Evolutionary conservation across 2,888 invertebrate species (phyloP), one percentile per base, ranked within the genome.

Genomic region (Drosophila robusta): DNA sequence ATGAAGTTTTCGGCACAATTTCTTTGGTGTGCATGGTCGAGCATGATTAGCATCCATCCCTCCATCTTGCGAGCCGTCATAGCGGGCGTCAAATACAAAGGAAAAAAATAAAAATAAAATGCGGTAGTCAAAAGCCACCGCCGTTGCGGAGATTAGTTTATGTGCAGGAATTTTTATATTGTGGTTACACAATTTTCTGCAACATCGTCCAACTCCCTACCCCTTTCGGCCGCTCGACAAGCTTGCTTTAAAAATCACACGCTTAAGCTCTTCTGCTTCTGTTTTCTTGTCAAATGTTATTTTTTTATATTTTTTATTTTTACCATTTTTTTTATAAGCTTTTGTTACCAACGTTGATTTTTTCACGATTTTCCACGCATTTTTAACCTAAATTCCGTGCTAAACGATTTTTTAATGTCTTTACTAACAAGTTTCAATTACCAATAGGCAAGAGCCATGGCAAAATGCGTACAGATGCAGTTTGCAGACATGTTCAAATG

Each of bases 341-440:
- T 62, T 54, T 50, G 58, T 70, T 42, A 14, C 44, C 36, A 24
- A 50, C 62, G 51, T 67, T 70, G 69, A 73, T 73, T 60, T 73
- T 69, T 75, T 81, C 81, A 87, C 77, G 87, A 89, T 89, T 85
- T 87, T 79, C 89, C 72, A 89, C 87, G 89, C 89, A 85, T 87
- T 89, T 89, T 80, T 85, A 85, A 89, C 85, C 85, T 70, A 87
- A 84, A 85, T 85, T 71, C 87, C 84, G 84, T 45, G 85, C 80
- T 89, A 85, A 85, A 81, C 85, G 89, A 85, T 85, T 89, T 85
- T 85, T 87, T 85, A 85, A 85, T 85, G 85, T 85, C 85, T 85
- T 84, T 76, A 84, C 83, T 85, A 89, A 85, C 85, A 84, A 89
- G 85, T 89, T 89, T 85, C 89, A 84, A 87, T 85, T 85, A 85